Conservation (phyloP, 2,113 vertebrate genomes). For the Paracyprichromis sp. region DNA sequence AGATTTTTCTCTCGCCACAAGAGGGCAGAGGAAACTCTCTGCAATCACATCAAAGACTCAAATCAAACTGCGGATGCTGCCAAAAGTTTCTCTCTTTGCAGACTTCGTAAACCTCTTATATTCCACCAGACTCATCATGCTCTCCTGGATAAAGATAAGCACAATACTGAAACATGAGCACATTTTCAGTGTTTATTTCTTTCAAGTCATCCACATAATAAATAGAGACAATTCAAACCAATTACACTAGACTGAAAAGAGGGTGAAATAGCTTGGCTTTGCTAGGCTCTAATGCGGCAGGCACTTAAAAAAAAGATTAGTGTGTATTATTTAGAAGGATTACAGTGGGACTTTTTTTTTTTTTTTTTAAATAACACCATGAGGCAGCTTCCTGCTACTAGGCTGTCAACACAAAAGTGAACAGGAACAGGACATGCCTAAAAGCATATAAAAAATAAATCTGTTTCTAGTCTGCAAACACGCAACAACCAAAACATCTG, state of each 20-base stretch:
- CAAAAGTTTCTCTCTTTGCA: not conserved
- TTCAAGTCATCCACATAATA: slow-evolving; percentile 70
- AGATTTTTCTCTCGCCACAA: slow-evolving; percentile 39
- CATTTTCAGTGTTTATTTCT: slow-evolving; percentile 68
- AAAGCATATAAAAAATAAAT: slow-evolving; percentile 42
- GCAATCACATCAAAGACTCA: not conserved
- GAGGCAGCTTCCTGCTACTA: slow-evolving; percentile 23
- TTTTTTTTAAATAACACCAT: not conserved
- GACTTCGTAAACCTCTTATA: not conserved
- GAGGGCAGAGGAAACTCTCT: slow-evolving; percentile 50
- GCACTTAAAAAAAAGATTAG: slow-evolving; percentile 37
- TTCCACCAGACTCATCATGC: not conserved
- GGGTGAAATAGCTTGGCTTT: slow-evolving; percentile 30
- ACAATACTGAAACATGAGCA: not conserved
- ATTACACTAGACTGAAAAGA: slow-evolving; percentile 47
- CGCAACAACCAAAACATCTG: not conserved
- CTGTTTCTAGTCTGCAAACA: slow-evolving; percentile 4
- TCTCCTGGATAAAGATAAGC: not conserved
- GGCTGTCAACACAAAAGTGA: not conserved
- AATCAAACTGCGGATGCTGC: not conserved
- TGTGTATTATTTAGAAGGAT: slow-evolving; percentile 26
- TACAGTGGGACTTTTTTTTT: not conserved
- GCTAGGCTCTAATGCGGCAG: slow-evolving; percentile 43
- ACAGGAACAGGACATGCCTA: slow-evolving; percentile 5
- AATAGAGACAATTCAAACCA: slow-evolving; percentile 69